Evolutionary conservation across 2,113 vertebrate species (phyloP), one percentile per base, ranked within the genome.

Genomic region (Anarrhichthys ocellatus): DNA sequence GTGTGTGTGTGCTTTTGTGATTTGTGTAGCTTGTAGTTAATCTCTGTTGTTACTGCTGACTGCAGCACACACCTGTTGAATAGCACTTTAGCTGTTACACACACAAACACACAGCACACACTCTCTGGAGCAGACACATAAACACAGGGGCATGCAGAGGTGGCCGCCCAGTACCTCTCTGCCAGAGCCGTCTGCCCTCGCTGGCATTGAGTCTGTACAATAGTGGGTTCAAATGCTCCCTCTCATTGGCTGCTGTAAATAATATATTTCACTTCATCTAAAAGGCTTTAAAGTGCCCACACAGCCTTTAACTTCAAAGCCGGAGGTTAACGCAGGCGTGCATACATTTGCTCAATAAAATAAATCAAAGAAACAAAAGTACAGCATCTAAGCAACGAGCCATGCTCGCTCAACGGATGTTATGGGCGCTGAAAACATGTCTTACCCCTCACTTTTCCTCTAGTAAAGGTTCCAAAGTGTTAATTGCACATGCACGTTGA

Each of bases 41-140:
- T 85, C 82, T 78, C 62, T 29, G 42, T 78, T 77, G 48, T 78
- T 77, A 58, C 32, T 81, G 80, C 83, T 91, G 84, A 89, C 78
- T 78, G 54, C 71, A 85, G 86, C 71, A 79, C n/a, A 80, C 81
- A 88, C 88, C 80, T 88, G 86, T 78, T 82, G 66, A 84, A 40
- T 2, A 69, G 80, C 86, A 72, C 81, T 87, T 89, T 59, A 76
- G 74, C 76, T 70, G 67, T 65, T 69, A 54, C 72, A 85, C 68
- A 56, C 50, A n/a, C 9, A 64, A 18, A 38, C 20, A 64, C 62
- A 38, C 62, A 13, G 17, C 74, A 66, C 20, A 24, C 10, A 18
- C 52, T 70, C 52, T 64, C 64, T 64, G 56, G n/a, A 72, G 46
- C 70, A 36, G 58, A 81, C 81, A 80, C 82, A 52, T n/a, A 71